Evolutionary conservation across 2,113 vertebrate genomes (phyloP), one percentile per base, ranked within the genome.

Genomic region (Sinocyclocheilus rhinocerous): DNA sequence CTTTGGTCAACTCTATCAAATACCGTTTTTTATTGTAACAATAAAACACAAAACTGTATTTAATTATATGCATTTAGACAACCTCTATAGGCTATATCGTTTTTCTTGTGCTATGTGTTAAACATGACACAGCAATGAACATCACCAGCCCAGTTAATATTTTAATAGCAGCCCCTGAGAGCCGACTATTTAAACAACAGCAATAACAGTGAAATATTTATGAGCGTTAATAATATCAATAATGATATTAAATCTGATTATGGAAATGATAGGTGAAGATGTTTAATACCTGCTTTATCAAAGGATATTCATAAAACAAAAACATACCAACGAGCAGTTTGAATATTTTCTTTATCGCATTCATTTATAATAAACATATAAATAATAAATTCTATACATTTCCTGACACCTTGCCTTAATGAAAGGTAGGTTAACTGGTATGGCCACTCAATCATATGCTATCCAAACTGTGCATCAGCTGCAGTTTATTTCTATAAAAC

Each of bases 401-500:
- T 94, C 86, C 94, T 93, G 93, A 96, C 93, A 93, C 93, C 92
- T 94, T 89, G 93, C 93, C 93, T 93, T 92, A 91, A 94, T 94
- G 81, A 83, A 73, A 94, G 93, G 93, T 93, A 92, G 94, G 92
- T 92, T 95, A 95, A 95, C 95, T 94, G 92, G 92, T 93, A 93
- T 94, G 94, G 93, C 95, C 92, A 92, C 91, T 93, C 94, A 95
- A 94, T 96, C 87, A 96, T 93, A 94, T 95, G 95, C 96, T 97
- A 96, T 96, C 94, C 95, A 96, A 95, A 96, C 95, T 97, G 96
- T 97, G 96, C 96, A 97, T 96, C 93, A 93, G 96, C 96, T 96
- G 96, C 97, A 94, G 96, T 97, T 98, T 96, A 97, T 97, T 96
- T 97, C 97, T 99, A 98, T 97, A 99, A 99, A 99, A 99, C 98